Percentiles rank a stretch among this genome's conserved stretches.
Conservation (phyloP, 2,888 invertebrate genomes). For the Dioctria linearis region DNA sequence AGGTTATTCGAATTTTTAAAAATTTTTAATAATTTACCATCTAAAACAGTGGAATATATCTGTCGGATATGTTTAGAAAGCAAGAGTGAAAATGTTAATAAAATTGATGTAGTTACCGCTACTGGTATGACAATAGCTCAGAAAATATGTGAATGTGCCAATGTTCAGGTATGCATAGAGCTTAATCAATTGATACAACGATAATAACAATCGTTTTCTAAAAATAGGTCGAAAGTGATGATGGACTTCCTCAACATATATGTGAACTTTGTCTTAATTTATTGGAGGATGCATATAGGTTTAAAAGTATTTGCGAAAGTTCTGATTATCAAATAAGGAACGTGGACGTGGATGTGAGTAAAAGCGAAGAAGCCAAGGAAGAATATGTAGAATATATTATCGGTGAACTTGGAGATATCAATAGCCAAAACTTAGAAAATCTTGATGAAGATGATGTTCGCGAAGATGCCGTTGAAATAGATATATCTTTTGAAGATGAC, state of each 20-base stretch:
- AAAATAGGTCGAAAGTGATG: constrained; percentile 28
- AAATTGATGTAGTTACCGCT: constrained; percentile 45
- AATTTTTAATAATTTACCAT: constrained; percentile 37
- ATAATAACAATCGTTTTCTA: too few species aligned
- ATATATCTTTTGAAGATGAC: constrained; percentile 3
- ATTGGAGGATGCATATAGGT: constrained; percentile 57
- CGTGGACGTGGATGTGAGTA: background rate
- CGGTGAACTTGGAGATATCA: constrained; percentile 6
- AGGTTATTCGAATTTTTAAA: constrained; percentile 46
- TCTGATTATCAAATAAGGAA: constrained; percentile 54
- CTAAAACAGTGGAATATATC: constrained; percentile 31
- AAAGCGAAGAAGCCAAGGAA: constrained; percentile 8
- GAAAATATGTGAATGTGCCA: constrained; percentile 57
- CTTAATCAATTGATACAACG: too few species aligned
- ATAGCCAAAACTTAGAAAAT: constrained; percentile 17
- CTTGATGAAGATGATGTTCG: constrained; percentile 9
- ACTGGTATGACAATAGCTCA: constrained; percentile 51
- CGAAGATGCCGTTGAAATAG: background rate
- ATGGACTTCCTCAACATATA: constrained; percentile 57
- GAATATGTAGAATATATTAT: constrained; percentile 55
- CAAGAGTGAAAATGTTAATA: constrained; percentile 45
- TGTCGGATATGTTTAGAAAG: constrained; percentile 57
- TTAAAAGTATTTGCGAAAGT: constrained; percentile 57
- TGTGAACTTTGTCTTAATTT: constrained; percentile 57
- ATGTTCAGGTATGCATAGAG: constrained; percentile 46